Evolutionary conservation across 2,113 vertebrate genomes (phyloP).

Genomic region (Pristiophorus japonicus): DNA sequence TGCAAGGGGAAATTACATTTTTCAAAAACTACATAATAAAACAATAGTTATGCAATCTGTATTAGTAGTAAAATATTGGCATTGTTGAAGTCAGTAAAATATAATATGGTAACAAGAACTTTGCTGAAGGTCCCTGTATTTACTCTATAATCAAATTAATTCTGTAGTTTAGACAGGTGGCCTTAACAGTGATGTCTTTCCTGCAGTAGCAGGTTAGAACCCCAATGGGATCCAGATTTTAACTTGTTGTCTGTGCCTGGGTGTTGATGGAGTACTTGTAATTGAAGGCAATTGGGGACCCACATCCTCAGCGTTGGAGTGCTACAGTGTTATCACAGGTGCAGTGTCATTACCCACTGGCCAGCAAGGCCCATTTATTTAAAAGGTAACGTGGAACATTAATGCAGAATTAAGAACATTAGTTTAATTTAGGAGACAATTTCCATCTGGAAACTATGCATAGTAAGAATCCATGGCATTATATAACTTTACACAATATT

Average conservation of each 20-base stretch:
- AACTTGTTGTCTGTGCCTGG: background rate
- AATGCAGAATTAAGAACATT: conserved; percentile 1
- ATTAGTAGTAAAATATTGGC: background rate
- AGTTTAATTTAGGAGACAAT: background rate
- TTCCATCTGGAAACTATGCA: background rate
- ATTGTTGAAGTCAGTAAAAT: background rate
- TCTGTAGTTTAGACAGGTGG: conserved; percentile 33
- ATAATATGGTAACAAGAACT: background rate
- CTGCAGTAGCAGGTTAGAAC: conserved; percentile 1
- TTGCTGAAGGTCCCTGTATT: conserved; percentile 15
- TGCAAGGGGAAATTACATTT: background rate
- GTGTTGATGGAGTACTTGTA: conserved; percentile 35
- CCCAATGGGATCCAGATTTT: conserved; percentile 35
- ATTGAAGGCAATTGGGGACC: conserved; percentile 23
- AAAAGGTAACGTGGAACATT: background rate
- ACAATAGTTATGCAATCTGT: background rate
- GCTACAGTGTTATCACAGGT: conserved; percentile 29
- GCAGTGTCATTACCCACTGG: background rate
- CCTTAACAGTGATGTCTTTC: conserved; percentile 2
- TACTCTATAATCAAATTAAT: conserved; percentile 29
- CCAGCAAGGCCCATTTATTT: background rate
- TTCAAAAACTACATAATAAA: background rate
- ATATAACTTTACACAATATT: conserved; percentile 6
- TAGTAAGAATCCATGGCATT: background rate
- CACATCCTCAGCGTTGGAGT: background rate